Conservation (phyloP, 2,113 vertebrate genomes). For the Phylloscopus trochiloides region DNA sequence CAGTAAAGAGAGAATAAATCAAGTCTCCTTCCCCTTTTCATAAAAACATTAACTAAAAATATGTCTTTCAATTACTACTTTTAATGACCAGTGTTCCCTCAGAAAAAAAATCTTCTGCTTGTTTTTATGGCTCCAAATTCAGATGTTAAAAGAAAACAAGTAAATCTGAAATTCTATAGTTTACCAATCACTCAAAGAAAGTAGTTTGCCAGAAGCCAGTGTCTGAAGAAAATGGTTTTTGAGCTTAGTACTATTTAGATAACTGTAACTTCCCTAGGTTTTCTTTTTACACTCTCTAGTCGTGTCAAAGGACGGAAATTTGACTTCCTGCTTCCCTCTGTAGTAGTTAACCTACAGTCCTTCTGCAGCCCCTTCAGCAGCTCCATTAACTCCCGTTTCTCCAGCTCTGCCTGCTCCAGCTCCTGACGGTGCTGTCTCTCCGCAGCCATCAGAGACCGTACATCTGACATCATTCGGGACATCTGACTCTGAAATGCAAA, state of each 20-base stretch:
- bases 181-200: not conserved
- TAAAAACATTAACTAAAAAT: not conserved
- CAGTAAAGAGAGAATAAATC: not conserved
- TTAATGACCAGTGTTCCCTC: not conserved
- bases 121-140: not conserved
- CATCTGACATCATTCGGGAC: constrained; percentile 83
- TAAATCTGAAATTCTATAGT: not conserved
- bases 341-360: constrained; percentile 36
- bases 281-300: constrained; percentile 82
- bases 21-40: not conserved
- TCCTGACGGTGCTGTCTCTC: constrained; percentile 84
- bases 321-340: constrained; percentile 65
- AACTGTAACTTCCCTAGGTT: constrained; percentile 82
- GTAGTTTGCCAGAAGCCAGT: not conserved
- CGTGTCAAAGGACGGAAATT: constrained; percentile 69
- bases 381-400: constrained; percentile 83
- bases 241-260: constrained; percentile 69
- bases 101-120: not conserved
- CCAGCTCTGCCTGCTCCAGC: constrained; percentile 83
- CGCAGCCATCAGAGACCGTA: constrained; percentile 78
- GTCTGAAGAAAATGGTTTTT: not conserved
- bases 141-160: not conserved
- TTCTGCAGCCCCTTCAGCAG: constrained; percentile 79
- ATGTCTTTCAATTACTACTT: not conserved
- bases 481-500: constrained; percentile 79